Percentiles rank a stretch among this genome's conserved stretches.
These are phyloP conservation scores for Anagrus nilaparvatae DNA, from an alignment of 1,140 invertebrate genomes.

Conservation along the genomic window DNA sequence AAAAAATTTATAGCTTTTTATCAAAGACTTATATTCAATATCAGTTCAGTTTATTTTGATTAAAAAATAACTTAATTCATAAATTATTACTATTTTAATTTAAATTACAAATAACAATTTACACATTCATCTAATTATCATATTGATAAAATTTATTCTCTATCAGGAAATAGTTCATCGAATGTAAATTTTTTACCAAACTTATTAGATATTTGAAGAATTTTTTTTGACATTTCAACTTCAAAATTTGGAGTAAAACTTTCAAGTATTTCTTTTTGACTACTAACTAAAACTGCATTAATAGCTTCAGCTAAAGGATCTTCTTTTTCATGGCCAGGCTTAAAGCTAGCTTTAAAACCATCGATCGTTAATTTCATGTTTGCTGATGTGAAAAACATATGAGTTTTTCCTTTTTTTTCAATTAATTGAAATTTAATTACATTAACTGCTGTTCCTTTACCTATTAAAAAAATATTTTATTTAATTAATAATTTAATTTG, in stretches of 20 bases:
- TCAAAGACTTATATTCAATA: too few species aligned
- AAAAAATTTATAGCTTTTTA: too few species aligned
- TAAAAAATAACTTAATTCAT: too few species aligned
- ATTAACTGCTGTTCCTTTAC: too few species aligned
- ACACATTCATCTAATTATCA: too few species aligned
- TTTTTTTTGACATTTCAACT: slow-evolving; percentile 20
- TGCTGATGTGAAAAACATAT: slow-evolving; percentile 25
- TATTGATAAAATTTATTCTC: slow-evolving; percentile 17
- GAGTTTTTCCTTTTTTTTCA: slow-evolving; percentile 17
- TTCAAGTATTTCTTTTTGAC: slow-evolving; percentile 24
- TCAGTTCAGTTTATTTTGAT: too few species aligned
- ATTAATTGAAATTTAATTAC: slow-evolving; percentile 21
- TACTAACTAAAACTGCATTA: slow-evolving; percentile 21
- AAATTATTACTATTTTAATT: too few species aligned
- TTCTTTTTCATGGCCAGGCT: slow-evolving; percentile 8
- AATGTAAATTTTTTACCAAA: slow-evolving; percentile 31
- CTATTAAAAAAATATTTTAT: too few species aligned
- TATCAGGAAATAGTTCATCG: slow-evolving; percentile 34
- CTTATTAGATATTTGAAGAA: slow-evolving; percentile 22
- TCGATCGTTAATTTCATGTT: slow-evolving; percentile 20
- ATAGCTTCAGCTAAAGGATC: slow-evolving; percentile 22
- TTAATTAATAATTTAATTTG: too few species aligned
- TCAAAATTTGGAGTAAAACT: slow-evolving; percentile 26
- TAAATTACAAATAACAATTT: too few species aligned
- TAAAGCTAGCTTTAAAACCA: slow-evolving; percentile 21